Evolutionary conservation across 2,113 vertebrate species (phyloP).

Genomic region (Perca flavescens): DNA sequence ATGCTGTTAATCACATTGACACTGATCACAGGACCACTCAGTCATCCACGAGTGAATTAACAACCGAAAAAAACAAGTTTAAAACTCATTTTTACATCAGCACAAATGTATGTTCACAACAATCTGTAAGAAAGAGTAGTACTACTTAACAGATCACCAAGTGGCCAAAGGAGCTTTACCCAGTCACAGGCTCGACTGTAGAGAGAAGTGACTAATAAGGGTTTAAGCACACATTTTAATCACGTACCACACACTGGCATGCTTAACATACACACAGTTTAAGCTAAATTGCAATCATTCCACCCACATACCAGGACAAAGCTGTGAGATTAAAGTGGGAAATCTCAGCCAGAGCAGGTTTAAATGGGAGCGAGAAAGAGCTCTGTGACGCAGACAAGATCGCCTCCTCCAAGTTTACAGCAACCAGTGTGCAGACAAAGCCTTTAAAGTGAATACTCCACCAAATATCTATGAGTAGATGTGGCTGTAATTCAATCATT

Average conservation of each 20-base stretch:
- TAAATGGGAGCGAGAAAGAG: not conserved
- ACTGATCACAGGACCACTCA: constrained; percentile 32
- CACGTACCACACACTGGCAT: constrained; percentile 24
- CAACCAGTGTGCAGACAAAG: not conserved
- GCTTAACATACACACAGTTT: constrained; percentile 8
- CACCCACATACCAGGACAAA: constrained; percentile 21
- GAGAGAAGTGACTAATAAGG: constrained; percentile 7
- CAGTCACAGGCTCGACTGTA: constrained; percentile 3
- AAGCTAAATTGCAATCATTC: constrained; percentile 1
- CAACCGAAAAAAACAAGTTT: not conserved
- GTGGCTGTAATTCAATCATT: not conserved
- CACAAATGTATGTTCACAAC: not conserved
- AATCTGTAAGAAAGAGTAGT: constrained; percentile 4
- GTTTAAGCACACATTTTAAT: constrained; percentile 35
- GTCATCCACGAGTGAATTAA: not conserved
- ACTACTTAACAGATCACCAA: not conserved
- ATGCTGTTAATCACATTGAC: constrained; percentile 42
- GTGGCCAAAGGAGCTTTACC: not conserved
- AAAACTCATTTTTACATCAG: constrained; percentile 12
- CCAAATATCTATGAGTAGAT: not conserved
- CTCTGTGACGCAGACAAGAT: not conserved
- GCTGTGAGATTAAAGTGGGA: not conserved
- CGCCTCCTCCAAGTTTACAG: constrained; percentile 2
- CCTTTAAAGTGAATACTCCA: not conserved
- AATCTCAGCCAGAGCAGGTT: not conserved